Base-by-base conservation (phyloP, 2,888 invertebrate species). In the Cepaea hortensis region DNA sequence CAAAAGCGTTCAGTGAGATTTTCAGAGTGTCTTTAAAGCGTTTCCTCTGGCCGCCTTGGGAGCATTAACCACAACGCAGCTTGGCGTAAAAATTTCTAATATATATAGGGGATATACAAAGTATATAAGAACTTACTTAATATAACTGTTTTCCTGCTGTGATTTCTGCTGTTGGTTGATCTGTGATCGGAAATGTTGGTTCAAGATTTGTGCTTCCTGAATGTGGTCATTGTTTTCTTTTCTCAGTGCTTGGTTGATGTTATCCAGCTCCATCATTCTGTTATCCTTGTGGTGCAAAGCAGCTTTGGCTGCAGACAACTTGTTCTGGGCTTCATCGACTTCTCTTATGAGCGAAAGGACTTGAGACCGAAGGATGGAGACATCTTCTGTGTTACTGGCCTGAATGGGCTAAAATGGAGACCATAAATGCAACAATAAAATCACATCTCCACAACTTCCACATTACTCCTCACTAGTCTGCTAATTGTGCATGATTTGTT, bases 301-400 rank as follows among this genome's bases (percentile, higher is more conserved):
- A 23, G 89, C 89, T 11, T 89, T 89, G 6, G 92, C 89, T 1
- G 88, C 90, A 13, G 90, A 90, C 46, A 91, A 85, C 85, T 91
- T 92, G 55, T 88, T 90, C 81, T 91, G 90, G 2, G 90, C 88
- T 72, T 93, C 92, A 80, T 92, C 91, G 11, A 91, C 91, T 87
- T 93, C 92, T 72, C 90, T 90, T 76, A 93, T 91, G 76, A 93
- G 86, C 2, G 91, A 89, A 87, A 93, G 85, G 62, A 92, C 92
- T 85, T 93, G 92, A 11, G 91, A 91, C 81, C 90, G 90, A 75
- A 93, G 87, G 76, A 90, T 91, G 85, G 92, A 91, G 9, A 92
- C 89, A 85, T 92, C 91, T 50, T 90, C 85, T 20, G 85, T 86
- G 7, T 81, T 35, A 68, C 75, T 81, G 18, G 85, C 85, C 18